Conservation (phyloP, 2,888 invertebrate genomes). For the Crioceris asparagi region DNA sequence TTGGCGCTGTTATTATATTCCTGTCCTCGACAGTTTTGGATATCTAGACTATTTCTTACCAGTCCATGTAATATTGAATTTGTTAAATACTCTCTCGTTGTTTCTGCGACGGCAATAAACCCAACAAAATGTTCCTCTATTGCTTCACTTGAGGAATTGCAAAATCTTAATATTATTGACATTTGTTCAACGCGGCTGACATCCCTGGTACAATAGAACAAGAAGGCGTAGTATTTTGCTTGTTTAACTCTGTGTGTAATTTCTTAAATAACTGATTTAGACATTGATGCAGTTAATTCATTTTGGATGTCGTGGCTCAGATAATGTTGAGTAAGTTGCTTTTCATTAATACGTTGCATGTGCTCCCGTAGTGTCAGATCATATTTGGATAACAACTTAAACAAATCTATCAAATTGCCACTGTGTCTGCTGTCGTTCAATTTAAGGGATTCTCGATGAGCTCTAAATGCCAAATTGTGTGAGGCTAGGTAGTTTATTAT, state of each 20-base stretch:
- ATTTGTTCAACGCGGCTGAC: conserved; percentile 14
- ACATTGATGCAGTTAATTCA: conserved; percentile 8
- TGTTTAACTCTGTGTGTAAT: conserved; percentile 12
- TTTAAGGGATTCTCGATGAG: conserved; percentile 12
- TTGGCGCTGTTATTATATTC: conserved; percentile 19
- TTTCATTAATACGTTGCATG: conserved; percentile 12
- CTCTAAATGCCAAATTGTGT: conserved; percentile 13
- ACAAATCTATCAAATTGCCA: conserved; percentile 6
- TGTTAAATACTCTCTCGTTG: conserved; percentile 9
- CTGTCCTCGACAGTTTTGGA: conserved; percentile 14
- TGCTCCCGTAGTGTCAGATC: conserved; percentile 7
- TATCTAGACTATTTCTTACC: conserved; percentile 10
- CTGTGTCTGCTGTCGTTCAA: conserved; percentile 5
- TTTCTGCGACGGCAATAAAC: conserved; percentile 9
- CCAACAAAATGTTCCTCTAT: conserved; percentile 11
- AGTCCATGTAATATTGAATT: conserved; percentile 8
- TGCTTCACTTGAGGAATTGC: conserved; percentile 3
- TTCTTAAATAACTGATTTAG: conserved; percentile 11
- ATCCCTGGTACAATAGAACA: conserved; percentile 13
- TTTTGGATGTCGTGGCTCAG: conserved; percentile 10
- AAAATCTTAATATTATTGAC: conserved; percentile 5
- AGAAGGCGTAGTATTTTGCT: conserved; percentile 13
- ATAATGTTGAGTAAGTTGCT: conserved; percentile 9
- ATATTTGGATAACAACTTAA: conserved; percentile 6
- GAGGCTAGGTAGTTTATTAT: conserved; percentile 12